Percentiles rank a stretch among this genome's conserved stretches.
Evolutionary conservation across 2,888 invertebrate species (phyloP).

Genomic region (Pachymerium ferrugineum): DNA sequence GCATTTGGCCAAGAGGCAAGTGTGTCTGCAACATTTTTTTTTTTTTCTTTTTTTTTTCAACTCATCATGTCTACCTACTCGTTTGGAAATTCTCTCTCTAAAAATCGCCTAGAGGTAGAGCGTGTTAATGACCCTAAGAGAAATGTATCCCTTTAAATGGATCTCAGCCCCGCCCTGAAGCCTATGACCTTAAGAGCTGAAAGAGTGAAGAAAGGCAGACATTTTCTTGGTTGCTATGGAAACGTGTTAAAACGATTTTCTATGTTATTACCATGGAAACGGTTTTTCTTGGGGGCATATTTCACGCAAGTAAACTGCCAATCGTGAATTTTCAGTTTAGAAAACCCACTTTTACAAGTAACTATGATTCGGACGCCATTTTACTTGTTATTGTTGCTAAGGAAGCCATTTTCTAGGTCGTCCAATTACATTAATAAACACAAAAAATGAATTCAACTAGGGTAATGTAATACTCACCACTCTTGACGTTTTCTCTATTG

Average conservation of each 20-base stretch:
- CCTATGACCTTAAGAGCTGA: conserved; percentile 14
- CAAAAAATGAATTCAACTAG: too few relatives aligned
- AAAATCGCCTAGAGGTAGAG: neutral
- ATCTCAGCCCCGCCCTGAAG: conserved; percentile 6
- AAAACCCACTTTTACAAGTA: neutral
- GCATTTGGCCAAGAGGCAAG: neutral
- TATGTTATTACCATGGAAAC: conserved; percentile 13
- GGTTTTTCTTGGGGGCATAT: neutral
- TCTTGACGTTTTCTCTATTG: neutral
- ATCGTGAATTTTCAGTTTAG: too few relatives aligned
- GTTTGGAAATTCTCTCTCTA: too few relatives aligned
- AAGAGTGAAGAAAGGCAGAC: conserved; percentile 13
- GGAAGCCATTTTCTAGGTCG: neutral
- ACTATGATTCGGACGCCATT: too few relatives aligned
- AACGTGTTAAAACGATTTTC: neutral
- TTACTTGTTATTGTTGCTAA: neutral
- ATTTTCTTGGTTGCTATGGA: neutral
- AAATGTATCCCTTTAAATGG: conserved; percentile 15
- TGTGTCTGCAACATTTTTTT: neutral
- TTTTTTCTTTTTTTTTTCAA: neutral
- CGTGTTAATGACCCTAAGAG: conserved; percentile 5
- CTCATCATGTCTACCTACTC: neutral
- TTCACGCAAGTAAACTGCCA: neutral
- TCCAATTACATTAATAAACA: neutral
- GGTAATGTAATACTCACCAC: neutral